phyloP scores from a whole-genome alignment of 2,113 vertebrate genomes.

The Poeciliopsis retropinna region DNA sequence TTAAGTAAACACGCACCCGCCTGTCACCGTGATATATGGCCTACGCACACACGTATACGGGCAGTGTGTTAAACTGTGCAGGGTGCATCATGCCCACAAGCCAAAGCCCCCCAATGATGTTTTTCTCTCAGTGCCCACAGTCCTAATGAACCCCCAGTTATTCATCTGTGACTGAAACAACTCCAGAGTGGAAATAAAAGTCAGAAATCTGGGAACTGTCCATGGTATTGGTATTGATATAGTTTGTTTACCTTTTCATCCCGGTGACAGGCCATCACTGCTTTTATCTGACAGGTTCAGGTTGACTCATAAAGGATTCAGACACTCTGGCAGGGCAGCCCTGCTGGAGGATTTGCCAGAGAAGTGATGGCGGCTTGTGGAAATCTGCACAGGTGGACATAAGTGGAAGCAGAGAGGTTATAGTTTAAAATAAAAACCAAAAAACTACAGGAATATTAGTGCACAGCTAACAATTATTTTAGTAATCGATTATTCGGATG shows the following conservation, averaged over 20 bases:
- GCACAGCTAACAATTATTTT: not conserved
- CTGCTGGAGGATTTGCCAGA: conserved; percentile 16
- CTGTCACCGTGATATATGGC: conserved; percentile 74
- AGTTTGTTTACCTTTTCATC: conserved; percentile 21
- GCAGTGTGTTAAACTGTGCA: conserved; percentile 23
- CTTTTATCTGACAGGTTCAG: conserved; percentile 25
- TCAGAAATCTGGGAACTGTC: not conserved
- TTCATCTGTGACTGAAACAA: conserved; percentile 15
- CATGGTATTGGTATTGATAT: not conserved
- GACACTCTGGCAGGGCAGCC: conserved; percentile 10
- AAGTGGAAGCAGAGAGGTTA: not conserved
- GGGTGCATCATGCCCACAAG: conserved; percentile 48
- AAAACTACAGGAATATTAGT: not conserved
- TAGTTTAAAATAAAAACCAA: not conserved
- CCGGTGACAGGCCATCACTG: conserved; percentile 3
- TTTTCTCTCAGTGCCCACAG: conserved; percentile 20
- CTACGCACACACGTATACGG: conserved; percentile 27
- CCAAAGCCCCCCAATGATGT: conserved; percentile 37
- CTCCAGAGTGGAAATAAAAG: not conserved
- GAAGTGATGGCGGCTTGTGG: conserved; percentile 16
- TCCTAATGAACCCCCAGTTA: conserved; percentile 34
- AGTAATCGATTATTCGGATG: no score
- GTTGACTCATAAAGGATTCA: conserved; percentile 1
- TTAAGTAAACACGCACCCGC: conserved; percentile 75
- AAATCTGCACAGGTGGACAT: conserved; percentile 32